A percentile compares a stretch with the other conserved stretches of the same genome.
These are phyloP conservation scores for Plebejus melissa DNA, from an alignment of 2,888 invertebrate genomes.

Conservation along the genomic window DNA sequence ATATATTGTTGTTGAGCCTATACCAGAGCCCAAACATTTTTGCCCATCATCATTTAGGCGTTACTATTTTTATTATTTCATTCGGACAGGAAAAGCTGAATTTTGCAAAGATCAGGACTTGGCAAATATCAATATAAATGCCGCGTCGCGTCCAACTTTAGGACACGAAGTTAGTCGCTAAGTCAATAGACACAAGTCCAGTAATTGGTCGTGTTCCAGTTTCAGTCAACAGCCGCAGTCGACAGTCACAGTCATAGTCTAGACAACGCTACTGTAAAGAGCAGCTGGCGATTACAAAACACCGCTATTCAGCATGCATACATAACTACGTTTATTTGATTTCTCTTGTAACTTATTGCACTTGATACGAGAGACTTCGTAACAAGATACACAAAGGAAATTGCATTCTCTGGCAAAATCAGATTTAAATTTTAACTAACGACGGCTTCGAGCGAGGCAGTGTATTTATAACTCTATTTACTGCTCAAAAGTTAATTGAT, in stretches of 20 bases:
- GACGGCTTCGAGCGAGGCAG: neutral
- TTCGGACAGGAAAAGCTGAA: too few relatives aligned
- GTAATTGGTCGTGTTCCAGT: neutral
- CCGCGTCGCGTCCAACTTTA: neutral
- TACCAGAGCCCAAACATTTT: too few relatives aligned
- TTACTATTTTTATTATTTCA: too few relatives aligned
- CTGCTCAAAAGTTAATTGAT: neutral
- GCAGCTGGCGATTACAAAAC: neutral
- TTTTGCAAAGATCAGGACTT: too few relatives aligned
- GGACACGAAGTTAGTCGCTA: neutral
- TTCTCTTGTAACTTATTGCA: neutral
- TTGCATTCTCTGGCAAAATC: slow-evolving; percentile 11
- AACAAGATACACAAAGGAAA: slow-evolving; percentile 5
- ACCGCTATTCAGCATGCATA: neutral
- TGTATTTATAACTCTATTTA: neutral
- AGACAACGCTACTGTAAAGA: neutral
- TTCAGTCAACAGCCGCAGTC: neutral
- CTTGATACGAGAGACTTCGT: neutral
- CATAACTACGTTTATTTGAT: slow-evolving; percentile 20
- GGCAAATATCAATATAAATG: too few relatives aligned
- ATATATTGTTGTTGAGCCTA: too few relatives aligned
- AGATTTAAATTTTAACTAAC: slow-evolving; percentile 3
- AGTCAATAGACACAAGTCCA: neutral
- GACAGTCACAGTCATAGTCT: neutral
- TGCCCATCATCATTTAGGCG: too few relatives aligned